phyloP scores from a whole-genome alignment of 1,140 invertebrate genomes.

The Mya arenaria region DNA sequence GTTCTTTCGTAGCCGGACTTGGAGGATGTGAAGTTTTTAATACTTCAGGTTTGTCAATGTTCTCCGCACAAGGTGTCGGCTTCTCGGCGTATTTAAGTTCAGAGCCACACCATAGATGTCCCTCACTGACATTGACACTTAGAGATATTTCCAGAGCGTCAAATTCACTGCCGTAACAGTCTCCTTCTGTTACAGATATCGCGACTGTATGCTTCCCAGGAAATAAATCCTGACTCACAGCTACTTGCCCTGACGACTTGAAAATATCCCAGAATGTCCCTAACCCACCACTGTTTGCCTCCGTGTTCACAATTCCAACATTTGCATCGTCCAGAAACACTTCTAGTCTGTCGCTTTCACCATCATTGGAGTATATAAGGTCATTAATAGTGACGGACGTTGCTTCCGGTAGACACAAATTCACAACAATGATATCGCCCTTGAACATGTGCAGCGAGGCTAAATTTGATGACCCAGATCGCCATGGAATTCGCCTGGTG shows the following conservation, averaged over 20 bases:
- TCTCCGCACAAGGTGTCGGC: background rate
- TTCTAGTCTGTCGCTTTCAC: conserved; percentile 1
- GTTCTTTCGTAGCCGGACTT: background rate
- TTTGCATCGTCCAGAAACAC: background rate
- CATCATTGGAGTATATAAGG: conserved; percentile 18
- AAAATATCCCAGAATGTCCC: conserved; percentile 22
- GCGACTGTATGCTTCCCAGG: conserved; percentile 2
- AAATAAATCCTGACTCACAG: background rate
- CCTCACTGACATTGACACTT: background rate
- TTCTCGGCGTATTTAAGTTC: background rate
- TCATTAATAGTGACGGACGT: background rate
- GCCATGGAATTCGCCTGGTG: conserved; percentile 1
- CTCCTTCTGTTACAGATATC: background rate
- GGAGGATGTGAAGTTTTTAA: background rate
- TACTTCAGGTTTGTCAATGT: background rate
- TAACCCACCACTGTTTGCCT: conserved; percentile 12
- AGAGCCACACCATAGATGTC: background rate
- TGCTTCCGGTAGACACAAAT: conserved; percentile 3
- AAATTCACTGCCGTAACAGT: background rate
- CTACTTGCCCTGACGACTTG: background rate
- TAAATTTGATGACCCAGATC: background rate
- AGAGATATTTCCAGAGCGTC: background rate
- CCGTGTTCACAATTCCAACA: background rate
- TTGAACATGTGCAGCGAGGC: conserved; percentile 23
- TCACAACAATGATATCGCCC: background rate